These are phyloP conservation scores for Austrofundulus limnaeus DNA, from an alignment of 2,113 vertebrate species.

Conservation along the genomic window DNA sequence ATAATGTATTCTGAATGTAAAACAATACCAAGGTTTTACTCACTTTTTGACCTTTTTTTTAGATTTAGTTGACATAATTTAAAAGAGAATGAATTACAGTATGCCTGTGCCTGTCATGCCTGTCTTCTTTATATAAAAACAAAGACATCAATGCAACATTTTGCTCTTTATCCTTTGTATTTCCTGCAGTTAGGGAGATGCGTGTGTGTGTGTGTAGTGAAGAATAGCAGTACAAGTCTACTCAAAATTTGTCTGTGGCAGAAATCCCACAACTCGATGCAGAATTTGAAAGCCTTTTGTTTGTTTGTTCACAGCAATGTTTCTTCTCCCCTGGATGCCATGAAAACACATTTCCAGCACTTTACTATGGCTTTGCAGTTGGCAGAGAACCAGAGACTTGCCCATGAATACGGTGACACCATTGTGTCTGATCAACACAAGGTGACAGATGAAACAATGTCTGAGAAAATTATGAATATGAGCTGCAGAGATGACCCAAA, in stretches of 20 bases:
- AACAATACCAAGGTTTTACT: no score
- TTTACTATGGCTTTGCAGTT: conserved; percentile 79
- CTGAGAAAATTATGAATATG: not conserved
- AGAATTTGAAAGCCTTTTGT: not conserved
- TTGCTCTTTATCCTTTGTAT: no score
- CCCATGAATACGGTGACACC: conserved; percentile 81
- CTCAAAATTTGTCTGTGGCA: not conserved
- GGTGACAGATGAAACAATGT: not conserved
- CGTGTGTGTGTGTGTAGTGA: not conserved
- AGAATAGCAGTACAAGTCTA: not conserved
- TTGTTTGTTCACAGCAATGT: conserved; percentile 62
- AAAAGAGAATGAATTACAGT: no score
- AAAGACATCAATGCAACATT: no score
- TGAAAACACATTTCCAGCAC: conserved; percentile 69
- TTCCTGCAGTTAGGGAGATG: no score
- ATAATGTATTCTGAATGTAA: no score
- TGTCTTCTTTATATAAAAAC: no score
- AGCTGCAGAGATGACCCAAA: not conserved
- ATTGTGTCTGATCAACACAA: conserved; percentile 39
- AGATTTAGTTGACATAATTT: no score
- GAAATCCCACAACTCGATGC: not conserved
- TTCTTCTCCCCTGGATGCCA: conserved; percentile 62
- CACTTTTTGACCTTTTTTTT: no score
- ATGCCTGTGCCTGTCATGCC: no score
- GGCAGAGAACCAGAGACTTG: conserved; percentile 81